Percentiles rank a stretch among this genome's conserved stretches.
Conservation (phyloP, 2,797 vertebrate species). For the Malurus splendens region DNA sequence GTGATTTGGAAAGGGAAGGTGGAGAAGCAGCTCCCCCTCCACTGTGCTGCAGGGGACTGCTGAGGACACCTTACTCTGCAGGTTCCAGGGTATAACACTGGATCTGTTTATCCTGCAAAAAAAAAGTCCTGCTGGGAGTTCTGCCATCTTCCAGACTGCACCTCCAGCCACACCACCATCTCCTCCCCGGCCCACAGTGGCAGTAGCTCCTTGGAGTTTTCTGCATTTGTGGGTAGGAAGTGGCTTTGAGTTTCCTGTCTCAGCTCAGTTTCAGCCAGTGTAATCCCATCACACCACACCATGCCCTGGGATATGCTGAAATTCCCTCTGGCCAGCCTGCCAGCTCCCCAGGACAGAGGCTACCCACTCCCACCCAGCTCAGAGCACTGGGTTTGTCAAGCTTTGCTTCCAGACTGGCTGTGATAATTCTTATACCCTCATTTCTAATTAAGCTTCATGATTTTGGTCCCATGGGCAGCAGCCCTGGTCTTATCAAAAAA, state of each 20-base stretch:
- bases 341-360: rapidly evolving
- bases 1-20: constrained; percentile 3
- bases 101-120: neutral
- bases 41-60: rapidly evolving
- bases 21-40: neutral
- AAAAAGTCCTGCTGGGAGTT: neutral
- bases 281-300: neutral
- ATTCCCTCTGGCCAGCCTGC: rapidly evolving
- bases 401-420: neutral
- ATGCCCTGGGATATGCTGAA: neutral
- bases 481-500: neutral
- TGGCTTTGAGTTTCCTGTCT: neutral
- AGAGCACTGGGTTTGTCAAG: neutral
- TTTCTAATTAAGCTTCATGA: neutral
- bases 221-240: neutral
- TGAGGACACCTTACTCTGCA: neutral
- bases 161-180: neutral
- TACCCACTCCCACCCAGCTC: neutral
- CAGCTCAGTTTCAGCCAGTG: neutral
- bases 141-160: neutral
- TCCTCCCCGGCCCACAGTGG: neutral
- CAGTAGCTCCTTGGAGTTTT: neutral
- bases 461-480: neutral
- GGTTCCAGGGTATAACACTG: neutral
- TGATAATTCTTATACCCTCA: neutral